A percentile compares a stretch with the other conserved stretches of the same genome.
Evolutionary conservation across 2,797 vertebrate species (phyloP).

Genomic region (Ctenopoma kingsleyae): DNA sequence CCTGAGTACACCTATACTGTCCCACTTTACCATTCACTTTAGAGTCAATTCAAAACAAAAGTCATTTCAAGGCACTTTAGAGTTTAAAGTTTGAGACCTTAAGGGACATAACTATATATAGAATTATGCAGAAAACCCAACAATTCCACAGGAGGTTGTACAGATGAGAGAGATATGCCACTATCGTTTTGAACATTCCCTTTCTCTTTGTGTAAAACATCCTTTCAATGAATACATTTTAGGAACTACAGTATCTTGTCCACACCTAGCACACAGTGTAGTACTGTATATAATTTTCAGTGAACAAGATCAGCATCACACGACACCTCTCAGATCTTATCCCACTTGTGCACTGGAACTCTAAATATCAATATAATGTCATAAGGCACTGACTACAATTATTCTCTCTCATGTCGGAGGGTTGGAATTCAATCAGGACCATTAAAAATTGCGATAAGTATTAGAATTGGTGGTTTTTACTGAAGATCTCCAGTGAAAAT

Average conservation of each 20-base stretch:
- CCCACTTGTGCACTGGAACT: neutral
- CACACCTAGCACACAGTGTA: neutral
- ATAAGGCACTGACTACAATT: neutral
- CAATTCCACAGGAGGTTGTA: too few species aligned
- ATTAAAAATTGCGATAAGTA: neutral
- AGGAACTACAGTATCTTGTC: neutral
- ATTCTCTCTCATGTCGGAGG: neutral
- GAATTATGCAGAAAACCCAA: too few species aligned
- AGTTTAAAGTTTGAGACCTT: too few species aligned
- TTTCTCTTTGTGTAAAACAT: neutral
- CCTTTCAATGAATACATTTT: neutral
- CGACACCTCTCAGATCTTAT: neutral
- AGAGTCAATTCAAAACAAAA: too few species aligned
- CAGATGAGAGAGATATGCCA: too few species aligned
- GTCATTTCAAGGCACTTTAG: too few species aligned
- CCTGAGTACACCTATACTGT: too few species aligned
- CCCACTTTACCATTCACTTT: too few species aligned
- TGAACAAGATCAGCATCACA: neutral
- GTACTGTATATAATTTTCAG: neutral
- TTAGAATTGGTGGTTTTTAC: too few species aligned
- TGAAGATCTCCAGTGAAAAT: slow-evolving; percentile 45
- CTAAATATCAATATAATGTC: neutral
- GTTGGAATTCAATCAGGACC: neutral
- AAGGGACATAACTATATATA: too few species aligned
- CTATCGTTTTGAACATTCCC: too few species aligned